Conservation (phyloP, 2,113 vertebrate species). For the Dasyprocta punctata region DNA sequence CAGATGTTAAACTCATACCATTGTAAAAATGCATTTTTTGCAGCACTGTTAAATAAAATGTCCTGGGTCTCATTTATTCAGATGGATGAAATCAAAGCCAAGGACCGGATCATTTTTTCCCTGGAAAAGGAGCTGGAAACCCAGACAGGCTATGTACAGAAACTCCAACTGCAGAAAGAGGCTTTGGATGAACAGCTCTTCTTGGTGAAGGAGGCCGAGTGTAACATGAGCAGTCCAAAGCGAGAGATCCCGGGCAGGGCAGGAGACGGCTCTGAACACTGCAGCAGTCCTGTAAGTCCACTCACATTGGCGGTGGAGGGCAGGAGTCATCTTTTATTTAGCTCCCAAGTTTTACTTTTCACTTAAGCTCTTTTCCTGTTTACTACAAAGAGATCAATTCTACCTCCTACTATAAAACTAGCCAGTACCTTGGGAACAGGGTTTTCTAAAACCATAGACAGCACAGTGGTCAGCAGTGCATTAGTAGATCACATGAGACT, state of each 20-base stretch:
- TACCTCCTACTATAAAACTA: conserved; percentile 17
- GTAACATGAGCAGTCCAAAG: conserved; percentile 97
- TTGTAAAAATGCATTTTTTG: too few relatives aligned
- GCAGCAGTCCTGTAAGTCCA: conserved; percentile 94
- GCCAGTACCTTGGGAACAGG: conserved; percentile 37
- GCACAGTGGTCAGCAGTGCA: background rate
- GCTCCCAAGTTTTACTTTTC: conserved; percentile 54
- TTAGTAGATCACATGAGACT: conserved; percentile 52
- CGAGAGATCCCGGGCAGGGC: conserved; percentile 97
- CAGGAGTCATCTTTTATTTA: conserved; percentile 51
- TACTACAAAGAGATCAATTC: conserved; percentile 54
- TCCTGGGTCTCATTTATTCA: too few relatives aligned
- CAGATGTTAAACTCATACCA: too few relatives aligned
- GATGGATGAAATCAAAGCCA: too few relatives aligned
- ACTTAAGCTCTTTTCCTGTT: conserved; percentile 63
- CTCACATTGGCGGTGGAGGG: background rate
- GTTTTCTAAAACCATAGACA: conserved; percentile 55
- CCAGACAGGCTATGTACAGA: too few relatives aligned
- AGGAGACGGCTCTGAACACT: conserved; percentile 96
- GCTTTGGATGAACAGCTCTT: too few relatives aligned
- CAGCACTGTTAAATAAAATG: too few relatives aligned
- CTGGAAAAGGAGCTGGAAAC: too few relatives aligned
- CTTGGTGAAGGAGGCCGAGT: conserved; percentile 97
- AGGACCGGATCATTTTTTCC: too few relatives aligned
- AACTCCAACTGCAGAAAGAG: too few relatives aligned